Conservation (phyloP, 2,797 vertebrate genomes). For the Malacoctenus gilli region DNA sequence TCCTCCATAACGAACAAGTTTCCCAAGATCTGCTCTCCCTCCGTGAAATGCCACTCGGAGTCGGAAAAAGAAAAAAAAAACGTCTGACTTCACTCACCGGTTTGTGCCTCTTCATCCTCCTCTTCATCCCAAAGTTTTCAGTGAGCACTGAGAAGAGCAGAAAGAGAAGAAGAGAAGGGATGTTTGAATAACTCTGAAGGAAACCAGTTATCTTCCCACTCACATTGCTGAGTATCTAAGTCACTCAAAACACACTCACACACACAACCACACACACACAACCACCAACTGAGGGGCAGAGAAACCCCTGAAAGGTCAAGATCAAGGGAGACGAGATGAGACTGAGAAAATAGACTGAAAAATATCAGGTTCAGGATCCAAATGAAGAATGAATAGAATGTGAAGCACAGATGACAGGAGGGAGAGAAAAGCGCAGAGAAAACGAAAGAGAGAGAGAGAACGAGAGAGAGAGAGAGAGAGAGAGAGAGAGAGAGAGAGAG, state of each 20-base stretch:
- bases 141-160: conserved; percentile 46
- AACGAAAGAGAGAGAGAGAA: no score
- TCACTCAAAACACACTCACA: conserved; percentile 47
- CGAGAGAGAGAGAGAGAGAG: conserved; percentile 20
- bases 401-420: conserved; percentile 44
- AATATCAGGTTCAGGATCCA: conserved; percentile 48
- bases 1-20: no score
- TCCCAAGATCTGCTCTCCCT: no score
- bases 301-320: conserved; percentile 52
- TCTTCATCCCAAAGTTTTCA: conserved; percentile 57
- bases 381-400: conserved; percentile 61
- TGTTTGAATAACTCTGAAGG: conserved; percentile 73
- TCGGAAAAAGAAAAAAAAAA: conserved; percentile 6
- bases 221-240: conserved; percentile 57
- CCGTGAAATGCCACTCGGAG: no score
- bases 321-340: conserved; percentile 37
- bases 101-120: conserved; percentile 51
- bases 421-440: conserved; percentile 25
- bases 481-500: conserved; percentile 47
- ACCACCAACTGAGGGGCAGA: conserved; percentile 19
- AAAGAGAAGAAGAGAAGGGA: conserved; percentile 56
- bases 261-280: conserved; percentile 38
- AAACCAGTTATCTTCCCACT: conserved; percentile 68
- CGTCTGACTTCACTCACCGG: conserved; percentile 63
- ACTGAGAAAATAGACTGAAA: conserved; percentile 28